Percentiles rank a stretch among this genome's conserved stretches.
These are phyloP conservation scores for Papilio helenus DNA, from an alignment of 1,140 invertebrate genomes.

Conservation along the genomic window DNA sequence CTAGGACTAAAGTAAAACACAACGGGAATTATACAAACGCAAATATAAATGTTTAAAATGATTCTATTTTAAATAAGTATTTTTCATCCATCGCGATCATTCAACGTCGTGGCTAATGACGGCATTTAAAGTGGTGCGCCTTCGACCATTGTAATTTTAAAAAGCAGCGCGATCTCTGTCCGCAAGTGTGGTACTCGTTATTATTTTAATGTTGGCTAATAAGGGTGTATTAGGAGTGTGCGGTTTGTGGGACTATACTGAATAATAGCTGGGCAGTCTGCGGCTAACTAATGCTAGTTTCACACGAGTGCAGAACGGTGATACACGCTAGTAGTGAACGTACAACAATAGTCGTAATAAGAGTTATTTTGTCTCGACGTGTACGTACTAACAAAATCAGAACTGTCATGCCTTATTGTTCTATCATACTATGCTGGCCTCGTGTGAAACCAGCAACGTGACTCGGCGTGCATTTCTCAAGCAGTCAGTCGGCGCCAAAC, in stretches of 20 bases:
- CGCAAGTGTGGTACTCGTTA: conserved; percentile 55
- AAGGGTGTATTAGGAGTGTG: conserved; percentile 61
- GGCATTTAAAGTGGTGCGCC: conserved; percentile 11
- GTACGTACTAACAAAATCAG: background rate
- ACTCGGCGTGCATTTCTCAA: conserved; percentile 47
- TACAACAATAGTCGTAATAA: no score
- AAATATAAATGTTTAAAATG: background rate
- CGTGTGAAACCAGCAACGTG: conserved; percentile 46
- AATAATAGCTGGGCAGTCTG: conserved; percentile 62
- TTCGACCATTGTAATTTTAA: conserved; percentile 48
- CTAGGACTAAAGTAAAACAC: no score
- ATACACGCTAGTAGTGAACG: background rate
- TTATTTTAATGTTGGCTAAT: conserved; percentile 73
- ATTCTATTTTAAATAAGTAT: background rate
- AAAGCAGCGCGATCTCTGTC: conserved; percentile 42
- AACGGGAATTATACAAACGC: no score
- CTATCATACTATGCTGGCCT: background rate
- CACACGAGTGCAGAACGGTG: background rate
- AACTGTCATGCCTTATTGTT: background rate
- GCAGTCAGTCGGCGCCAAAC: conserved; percentile 56
- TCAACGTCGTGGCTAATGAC: conserved; percentile 1
- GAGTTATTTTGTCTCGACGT: background rate
- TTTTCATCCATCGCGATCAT: background rate
- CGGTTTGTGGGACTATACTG: conserved; percentile 61
- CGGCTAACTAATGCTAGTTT: conserved; percentile 48